Evolutionary conservation across 2,888 invertebrate genomes (phyloP), one percentile per base, ranked within the genome.

Genomic region (Tuta absoluta): DNA sequence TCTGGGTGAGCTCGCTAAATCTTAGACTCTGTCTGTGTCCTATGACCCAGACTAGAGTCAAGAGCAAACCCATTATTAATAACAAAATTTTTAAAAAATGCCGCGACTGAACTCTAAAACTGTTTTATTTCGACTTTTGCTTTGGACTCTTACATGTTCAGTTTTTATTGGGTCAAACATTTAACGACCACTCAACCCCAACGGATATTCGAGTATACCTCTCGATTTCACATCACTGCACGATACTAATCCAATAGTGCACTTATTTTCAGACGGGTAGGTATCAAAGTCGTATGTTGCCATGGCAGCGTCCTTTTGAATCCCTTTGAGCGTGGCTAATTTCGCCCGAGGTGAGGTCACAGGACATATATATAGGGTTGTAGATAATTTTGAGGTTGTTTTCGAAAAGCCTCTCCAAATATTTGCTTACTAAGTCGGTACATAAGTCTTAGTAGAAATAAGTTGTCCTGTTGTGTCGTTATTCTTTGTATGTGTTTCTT

Each of bases 201-300:
- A 49, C 12, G 12, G 23, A 53, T 23, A 23, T 14, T 23, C 21
- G 11, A 10, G n/a, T 33, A 12, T 11, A 33, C 56, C 56, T 33
- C 17, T 8, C 24, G n/a, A 23, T 23, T 11, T 17, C 33, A 8
- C 28, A 56, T 8, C 24, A 17, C 33, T 23, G 12, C 23, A 24
- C 14, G 58, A 14, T 62, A 58, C 62, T 66, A 66, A 66, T 64
- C 59, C 59, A 66, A 66, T 62, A 66, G 59, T 64, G 58, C 66
- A 62, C 62, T 62, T 58, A 57, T 28, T 62, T 65, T 49, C 67
- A 64, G 66, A 66, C 65, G 66, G 66, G 63, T 68, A 59, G 65
- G 61, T 66, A 68, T 68, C 69, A 70, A 68, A 71, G 69, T 67
- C 65, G 53, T 53, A 49, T 56, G 68, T 69, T 65, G 62, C 63